Evolutionary conservation across 2,113 vertebrate species (phyloP), one percentile per base, ranked within the genome.

Genomic region (Psophia crepitans): DNA sequence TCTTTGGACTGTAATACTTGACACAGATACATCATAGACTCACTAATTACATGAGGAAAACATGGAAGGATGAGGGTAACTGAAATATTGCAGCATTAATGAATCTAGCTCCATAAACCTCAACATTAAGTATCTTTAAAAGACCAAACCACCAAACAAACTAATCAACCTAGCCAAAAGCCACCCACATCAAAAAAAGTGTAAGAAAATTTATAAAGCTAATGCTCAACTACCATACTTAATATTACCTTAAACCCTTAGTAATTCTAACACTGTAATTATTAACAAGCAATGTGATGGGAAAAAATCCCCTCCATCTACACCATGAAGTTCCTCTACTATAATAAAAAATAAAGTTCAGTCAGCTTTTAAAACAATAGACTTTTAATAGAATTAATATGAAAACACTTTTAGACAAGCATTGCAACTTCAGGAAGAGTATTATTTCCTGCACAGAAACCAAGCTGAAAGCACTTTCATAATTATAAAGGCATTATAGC

Each of bases 1-100:
- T 80, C 65, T 49, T 11, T 58, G 3, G 3, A 82, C 27, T 41
- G 18, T 11, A 91, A 57, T 11, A 65, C 23, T 30, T 64, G 46
- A 71, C 49, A 68, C 24, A 43, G 14, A 4, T 16, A 11, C 43
- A 85, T 11, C 17, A 33, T 20, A 24, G 93, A 80, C 18, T 41
- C 51, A 30, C 8, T 44, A 44, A 63, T 11, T 66, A 43, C 21
- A 32, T 14, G 5, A 46, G 16, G 8, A 12, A 69, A 63, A 44
- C 0, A 0, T 9, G 32, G 19, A 66, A 53, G 23, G 7, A 3
- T 51, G 7, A 92, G 8, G 17, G 5, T n/a, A 82, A 82, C n/a
- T 33, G 56, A 41, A 87, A 61, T 49, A 60, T 0, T 53, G 19
- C 16, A 37, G 5, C n/a, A 51, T 22, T 92, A 63, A 81, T 26